These are phyloP conservation scores for Diadophis punctatus DNA, from an alignment of 2,113 vertebrate genomes.

Conservation along the genomic window DNA sequence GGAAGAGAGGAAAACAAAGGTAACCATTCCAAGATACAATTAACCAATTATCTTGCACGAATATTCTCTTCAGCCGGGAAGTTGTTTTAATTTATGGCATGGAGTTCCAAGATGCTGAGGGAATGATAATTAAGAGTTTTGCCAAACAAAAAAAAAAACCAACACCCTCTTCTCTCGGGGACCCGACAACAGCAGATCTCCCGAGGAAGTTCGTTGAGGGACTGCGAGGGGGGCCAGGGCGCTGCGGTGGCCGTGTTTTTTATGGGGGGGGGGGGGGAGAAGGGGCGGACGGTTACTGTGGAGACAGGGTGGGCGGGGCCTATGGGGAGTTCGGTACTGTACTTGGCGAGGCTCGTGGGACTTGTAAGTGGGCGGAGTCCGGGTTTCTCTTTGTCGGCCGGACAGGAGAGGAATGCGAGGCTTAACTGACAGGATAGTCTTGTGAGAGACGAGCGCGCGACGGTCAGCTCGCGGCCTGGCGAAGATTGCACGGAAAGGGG, in stretches of 20 bases:
- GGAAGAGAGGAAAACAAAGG: background rate
- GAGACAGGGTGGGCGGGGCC: no score
- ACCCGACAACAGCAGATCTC: background rate
- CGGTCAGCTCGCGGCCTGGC: background rate
- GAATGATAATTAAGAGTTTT: background rate
- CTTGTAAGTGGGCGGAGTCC: background rate
- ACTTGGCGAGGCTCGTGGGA: background rate
- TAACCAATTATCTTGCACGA: background rate
- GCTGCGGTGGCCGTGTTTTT: background rate
- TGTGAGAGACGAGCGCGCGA: no score
- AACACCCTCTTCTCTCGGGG: background rate
- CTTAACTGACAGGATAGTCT: background rate
- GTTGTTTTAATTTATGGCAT: background rate
- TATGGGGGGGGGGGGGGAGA: background rate
- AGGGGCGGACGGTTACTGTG: background rate
- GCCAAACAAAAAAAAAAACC: no score
- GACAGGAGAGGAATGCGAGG: background rate
- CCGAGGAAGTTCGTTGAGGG: background rate
- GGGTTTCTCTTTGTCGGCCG: background rate
- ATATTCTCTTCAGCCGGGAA: background rate
- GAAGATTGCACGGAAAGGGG: background rate
- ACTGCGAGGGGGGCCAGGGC: background rate
- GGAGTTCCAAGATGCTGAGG: background rate
- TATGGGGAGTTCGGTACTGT: background rate
- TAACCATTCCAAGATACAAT: background rate